These are phyloP conservation scores for Proteles cristata DNA, from an alignment of 2,113 vertebrate species.

Conservation along the genomic window DNA sequence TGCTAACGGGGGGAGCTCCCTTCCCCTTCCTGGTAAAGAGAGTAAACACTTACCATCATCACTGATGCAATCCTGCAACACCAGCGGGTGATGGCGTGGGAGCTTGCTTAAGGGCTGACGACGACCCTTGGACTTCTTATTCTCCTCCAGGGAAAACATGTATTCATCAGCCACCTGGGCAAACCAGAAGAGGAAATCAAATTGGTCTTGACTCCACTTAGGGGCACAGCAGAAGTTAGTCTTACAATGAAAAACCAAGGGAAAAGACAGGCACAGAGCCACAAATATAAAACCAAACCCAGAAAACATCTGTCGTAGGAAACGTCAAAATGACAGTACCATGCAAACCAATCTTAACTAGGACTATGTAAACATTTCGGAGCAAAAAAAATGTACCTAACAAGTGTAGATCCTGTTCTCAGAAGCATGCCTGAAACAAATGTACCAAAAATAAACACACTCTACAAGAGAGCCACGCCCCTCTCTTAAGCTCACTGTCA, in stretches of 20 bases:
- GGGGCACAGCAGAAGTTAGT: neutral
- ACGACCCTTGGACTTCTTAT: conserved; percentile 91
- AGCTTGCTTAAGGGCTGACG: conserved; percentile 92
- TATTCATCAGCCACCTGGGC: conserved; percentile 90
- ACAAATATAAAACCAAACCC: neutral
- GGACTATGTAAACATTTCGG: neutral
- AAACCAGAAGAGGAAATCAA: conserved; percentile 62
- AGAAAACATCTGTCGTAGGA: neutral
- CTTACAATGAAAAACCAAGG: conserved; percentile 5
- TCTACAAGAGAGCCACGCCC: neutral
- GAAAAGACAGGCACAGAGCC: neutral
- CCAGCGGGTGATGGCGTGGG: conserved; percentile 93
- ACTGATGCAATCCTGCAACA: conserved; percentile 92
- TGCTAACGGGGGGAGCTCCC: neutral
- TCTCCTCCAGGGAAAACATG: conserved; percentile 88
- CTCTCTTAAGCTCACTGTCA: neutral
- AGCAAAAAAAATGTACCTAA: neutral
- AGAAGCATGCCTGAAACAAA: conserved; percentile 4
- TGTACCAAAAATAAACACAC: neutral
- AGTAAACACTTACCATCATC: conserved; percentile 90
- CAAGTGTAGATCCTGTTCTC: neutral
- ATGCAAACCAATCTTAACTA: neutral
- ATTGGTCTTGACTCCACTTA: neutral
- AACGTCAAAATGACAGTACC: neutral
- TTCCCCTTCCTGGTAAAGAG: neutral